Evolutionary conservation across 2,113 vertebrate genomes (phyloP), one percentile per base, ranked within the genome.

Genomic region (Xiphophorus maculatus): DNA sequence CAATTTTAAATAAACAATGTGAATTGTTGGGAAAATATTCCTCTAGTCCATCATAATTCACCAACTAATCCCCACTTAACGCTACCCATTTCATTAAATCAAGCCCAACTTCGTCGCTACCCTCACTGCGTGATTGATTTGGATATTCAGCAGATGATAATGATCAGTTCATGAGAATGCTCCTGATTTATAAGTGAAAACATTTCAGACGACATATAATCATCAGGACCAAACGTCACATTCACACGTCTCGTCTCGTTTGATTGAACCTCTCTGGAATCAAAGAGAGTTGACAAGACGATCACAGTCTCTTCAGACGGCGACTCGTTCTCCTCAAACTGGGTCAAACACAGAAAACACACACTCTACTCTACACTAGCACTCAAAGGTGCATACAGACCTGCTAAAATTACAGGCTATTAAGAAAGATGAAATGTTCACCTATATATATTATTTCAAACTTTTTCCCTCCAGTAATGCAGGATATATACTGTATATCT

Each of bases 1-100:
- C 76, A 63, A 80, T 63, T 80, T 89, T 90, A 76, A 89, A 83
- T 87, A 79, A 90, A 83, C 73, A 85, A 76, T 80, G 69, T 82
- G 40, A 87, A 77, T 69, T 40, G 75, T 65, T 80, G 64, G 74
- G 54, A 77, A 73, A 73, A 78, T 30, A 40, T 58, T 71, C 22
- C 35, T 4, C 37, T 25, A 70, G 66, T 51, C 68, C 76, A 79
- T 84, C 78, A 73, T 63, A 70, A 60, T 48, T 85, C 73, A 86
- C 48, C 15, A 44, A 85, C 89, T 89, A 88, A 66, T 71, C 62
- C 79, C 42, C 77, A 63, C 81, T 83, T 66, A 1, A 10, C 63
- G 54, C 65, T 74, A 70, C 77, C 63, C 74, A 70, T 79, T n/a
- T 35, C 58, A 66, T 80, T 83, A 75, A 79, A 77, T 65, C 76